These are phyloP conservation scores for Sphinx pinastri DNA, from an alignment of 2,888 invertebrate species.

Conservation along the genomic window DNA sequence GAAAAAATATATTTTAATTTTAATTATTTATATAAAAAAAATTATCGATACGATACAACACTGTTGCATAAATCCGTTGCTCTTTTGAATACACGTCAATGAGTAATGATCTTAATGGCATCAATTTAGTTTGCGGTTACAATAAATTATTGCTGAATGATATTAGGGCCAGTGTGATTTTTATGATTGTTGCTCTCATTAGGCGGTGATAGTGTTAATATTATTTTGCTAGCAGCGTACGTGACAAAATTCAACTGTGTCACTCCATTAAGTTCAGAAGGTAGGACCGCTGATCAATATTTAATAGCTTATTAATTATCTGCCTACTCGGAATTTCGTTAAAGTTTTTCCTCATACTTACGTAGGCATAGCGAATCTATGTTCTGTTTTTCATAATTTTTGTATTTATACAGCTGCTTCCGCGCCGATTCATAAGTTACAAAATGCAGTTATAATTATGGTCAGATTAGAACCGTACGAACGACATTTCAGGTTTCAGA, in stretches of 20 bases:
- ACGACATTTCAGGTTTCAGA: neutral
- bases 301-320: slow-evolving; percentile 65
- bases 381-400: neutral
- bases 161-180: slow-evolving; percentile 66
- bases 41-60: neutral
- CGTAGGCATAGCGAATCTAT: neutral
- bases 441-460: too few relatives aligned
- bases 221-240: slow-evolving; percentile 60
- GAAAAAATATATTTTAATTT: too few relatives aligned
- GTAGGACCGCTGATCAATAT: slow-evolving; percentile 47
- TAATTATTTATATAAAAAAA: neutral
- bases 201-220: slow-evolving; percentile 52
- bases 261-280: slow-evolving; percentile 55
- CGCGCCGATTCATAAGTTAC: neutral
- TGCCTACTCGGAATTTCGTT: slow-evolving; percentile 47
- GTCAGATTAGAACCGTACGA: neutral
- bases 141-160: slow-evolving; percentile 56
- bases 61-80: slow-evolving; percentile 48
- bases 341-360: slow-evolving; percentile 60
- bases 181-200: slow-evolving; percentile 64
- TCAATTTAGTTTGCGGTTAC: slow-evolving; percentile 55
- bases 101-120: slow-evolving; percentile 45
- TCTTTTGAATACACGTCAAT: slow-evolving; percentile 46
- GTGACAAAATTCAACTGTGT: slow-evolving; percentile 72
- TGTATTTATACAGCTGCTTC: neutral